phyloP scores from a whole-genome alignment of 2,797 vertebrate species.

The Sebastes vulpes region DNA sequence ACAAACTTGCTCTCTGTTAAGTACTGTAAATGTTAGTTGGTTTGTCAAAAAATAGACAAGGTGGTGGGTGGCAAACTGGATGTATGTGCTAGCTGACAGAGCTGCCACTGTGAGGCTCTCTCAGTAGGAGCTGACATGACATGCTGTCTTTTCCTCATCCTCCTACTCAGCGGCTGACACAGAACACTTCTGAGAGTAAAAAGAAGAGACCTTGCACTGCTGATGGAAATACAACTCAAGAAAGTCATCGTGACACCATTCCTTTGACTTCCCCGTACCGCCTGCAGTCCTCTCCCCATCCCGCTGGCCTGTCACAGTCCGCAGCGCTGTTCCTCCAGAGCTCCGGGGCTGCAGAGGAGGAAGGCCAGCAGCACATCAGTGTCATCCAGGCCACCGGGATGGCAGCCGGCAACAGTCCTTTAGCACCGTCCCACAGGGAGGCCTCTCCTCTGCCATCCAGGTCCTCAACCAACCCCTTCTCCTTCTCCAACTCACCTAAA shows the following conservation, averaged over 20 bases:
- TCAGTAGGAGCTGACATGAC: constrained; percentile 68
- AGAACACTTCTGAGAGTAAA: constrained; percentile 85
- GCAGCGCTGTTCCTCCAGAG: constrained; percentile 89
- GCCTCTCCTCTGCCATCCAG: constrained; percentile 85
- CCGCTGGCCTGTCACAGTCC: constrained; percentile 85
- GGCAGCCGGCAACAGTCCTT: constrained; percentile 87
- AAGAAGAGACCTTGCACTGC: constrained; percentile 83
- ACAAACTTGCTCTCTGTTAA: constrained; percentile 2
- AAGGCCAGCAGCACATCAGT: constrained; percentile 92
- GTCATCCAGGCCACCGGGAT: constrained; percentile 94
- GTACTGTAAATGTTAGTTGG: constrained; percentile 28
- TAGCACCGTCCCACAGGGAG: constrained; percentile 87
- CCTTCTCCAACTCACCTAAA: constrained; percentile 47
- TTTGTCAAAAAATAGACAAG: constrained; percentile 50
- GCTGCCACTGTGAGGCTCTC: constrained; percentile 65
- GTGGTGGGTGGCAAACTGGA: constrained; percentile 58
- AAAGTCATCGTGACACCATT: constrained; percentile 84
- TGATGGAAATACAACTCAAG: constrained; percentile 81
- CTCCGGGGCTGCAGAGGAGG: constrained; percentile 88
- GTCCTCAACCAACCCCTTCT: constrained; percentile 59
- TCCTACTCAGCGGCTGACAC: constrained; percentile 89
- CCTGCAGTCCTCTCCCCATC: constrained; percentile 86
- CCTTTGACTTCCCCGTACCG: constrained; percentile 88
- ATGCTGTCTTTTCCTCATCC: constrained; percentile 70
- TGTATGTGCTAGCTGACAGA: constrained; percentile 66